Conservation (phyloP, 2,113 vertebrate genomes). For the Xiphias gladius region DNA sequence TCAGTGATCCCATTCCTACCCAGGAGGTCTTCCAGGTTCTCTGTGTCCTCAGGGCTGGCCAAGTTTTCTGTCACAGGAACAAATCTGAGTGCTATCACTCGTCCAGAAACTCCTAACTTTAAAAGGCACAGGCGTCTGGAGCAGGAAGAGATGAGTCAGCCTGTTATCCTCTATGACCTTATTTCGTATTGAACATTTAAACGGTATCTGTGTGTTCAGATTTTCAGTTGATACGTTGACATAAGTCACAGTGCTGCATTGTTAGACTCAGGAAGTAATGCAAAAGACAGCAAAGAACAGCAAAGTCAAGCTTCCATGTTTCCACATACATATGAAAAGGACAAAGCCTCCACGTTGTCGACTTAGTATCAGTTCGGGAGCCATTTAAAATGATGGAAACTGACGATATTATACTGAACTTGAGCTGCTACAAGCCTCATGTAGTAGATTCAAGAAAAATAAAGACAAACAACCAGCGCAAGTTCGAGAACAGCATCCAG, state of each 20-base stretch:
- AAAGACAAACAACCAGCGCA: neutral
- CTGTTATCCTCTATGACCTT: slow-evolving; percentile 42
- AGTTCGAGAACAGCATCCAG: neutral
- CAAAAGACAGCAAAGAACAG: slow-evolving; percentile 6
- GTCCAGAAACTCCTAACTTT: slow-evolving; percentile 38
- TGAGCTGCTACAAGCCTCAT: neutral
- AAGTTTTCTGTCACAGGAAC: slow-evolving; percentile 45
- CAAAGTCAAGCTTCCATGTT: neutral
- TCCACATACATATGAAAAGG: slow-evolving; percentile 15
- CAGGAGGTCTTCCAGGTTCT: slow-evolving; percentile 27
- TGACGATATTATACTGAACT: neutral
- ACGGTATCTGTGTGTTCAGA: neutral
- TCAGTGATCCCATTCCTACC: slow-evolving; percentile 46
- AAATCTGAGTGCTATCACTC: slow-evolving; percentile 19
- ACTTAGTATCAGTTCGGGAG: slow-evolving; percentile 2
- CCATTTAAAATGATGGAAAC: slow-evolving; percentile 11
- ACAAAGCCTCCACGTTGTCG: slow-evolving; percentile 19
- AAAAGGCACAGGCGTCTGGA: slow-evolving; percentile 29
- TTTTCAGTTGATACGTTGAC: neutral
- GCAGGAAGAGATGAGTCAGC: slow-evolving; percentile 36
- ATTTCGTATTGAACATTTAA: slow-evolving; percentile 9
- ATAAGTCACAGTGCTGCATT: slow-evolving; percentile 25
- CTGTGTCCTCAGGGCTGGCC: slow-evolving; percentile 31
- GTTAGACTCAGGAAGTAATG: slow-evolving; percentile 25
- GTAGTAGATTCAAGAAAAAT: neutral